These are phyloP conservation scores for Cremastobaeus sp. DNA, from an alignment of 2,888 invertebrate genomes.

Conservation along the genomic window DNA sequence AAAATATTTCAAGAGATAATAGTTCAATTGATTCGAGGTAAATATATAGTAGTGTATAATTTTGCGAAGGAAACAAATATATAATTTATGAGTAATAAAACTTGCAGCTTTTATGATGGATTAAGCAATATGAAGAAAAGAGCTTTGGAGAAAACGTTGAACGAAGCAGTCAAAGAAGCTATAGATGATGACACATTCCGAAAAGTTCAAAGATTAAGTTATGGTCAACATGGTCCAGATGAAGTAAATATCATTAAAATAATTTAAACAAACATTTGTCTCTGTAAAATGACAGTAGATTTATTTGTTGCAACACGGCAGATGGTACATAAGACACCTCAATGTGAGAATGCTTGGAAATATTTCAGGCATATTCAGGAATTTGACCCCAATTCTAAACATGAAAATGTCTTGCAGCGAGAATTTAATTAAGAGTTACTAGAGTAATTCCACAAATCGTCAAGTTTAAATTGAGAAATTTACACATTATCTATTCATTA, in stretches of 20 bases:
- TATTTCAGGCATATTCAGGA: too few relatives aligned
- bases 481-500: too few relatives aligned
- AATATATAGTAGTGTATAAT: slow-evolving; percentile 27
- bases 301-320: too few relatives aligned
- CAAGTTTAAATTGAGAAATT: too few relatives aligned
- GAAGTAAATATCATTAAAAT: slow-evolving; percentile 79
- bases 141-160: slow-evolving; percentile 82
- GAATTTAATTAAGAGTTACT: too few relatives aligned
- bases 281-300: too few relatives aligned
- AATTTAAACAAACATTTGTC: too few relatives aligned
- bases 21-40: slow-evolving; percentile 74
- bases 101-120: slow-evolving; percentile 80
- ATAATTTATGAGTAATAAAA: not conserved
- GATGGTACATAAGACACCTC: too few relatives aligned
- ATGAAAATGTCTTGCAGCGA: too few relatives aligned
- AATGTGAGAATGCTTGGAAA: too few relatives aligned
- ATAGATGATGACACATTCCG: slow-evolving; percentile 84
- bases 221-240: slow-evolving; percentile 84
- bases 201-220: slow-evolving; percentile 86
- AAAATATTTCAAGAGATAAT: slow-evolving; percentile 73
- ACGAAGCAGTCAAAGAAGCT: slow-evolving; percentile 84
- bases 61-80: not conserved
- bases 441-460: too few relatives aligned
- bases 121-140: slow-evolving; percentile 77
- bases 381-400: too few relatives aligned